phyloP scores from a whole-genome alignment of 2,888 invertebrate species.

The Trachelus troglodyta region DNA sequence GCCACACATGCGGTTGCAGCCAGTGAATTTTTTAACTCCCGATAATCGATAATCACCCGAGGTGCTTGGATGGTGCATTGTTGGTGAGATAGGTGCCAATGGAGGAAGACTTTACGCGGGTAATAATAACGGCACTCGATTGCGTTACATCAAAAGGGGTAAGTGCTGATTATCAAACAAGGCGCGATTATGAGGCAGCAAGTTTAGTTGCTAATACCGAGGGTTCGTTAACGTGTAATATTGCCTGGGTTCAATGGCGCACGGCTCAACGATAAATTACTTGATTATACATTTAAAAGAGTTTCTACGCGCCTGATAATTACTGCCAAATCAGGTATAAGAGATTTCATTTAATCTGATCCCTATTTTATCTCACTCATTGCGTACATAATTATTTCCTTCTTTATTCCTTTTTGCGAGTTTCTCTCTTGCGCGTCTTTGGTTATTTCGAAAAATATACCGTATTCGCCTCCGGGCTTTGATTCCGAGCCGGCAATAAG shows the following conservation, averaged over 20 bases:
- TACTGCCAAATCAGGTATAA: too few species aligned
- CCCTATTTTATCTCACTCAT: background rate
- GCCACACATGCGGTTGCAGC: background rate
- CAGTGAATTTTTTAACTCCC: background rate
- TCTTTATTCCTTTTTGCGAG: background rate
- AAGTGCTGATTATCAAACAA: conserved; percentile 33
- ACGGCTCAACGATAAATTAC: background rate
- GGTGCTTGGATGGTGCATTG: conserved; percentile 23
- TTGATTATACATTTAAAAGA: background rate
- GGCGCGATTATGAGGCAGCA: background rate
- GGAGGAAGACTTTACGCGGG: conserved; percentile 39
- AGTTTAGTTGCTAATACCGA: too few species aligned
- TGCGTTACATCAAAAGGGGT: conserved; percentile 20
- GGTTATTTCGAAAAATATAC: background rate
- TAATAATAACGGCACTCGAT: conserved; percentile 26
- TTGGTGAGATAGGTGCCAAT: conserved; percentile 38
- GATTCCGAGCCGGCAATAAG: background rate
- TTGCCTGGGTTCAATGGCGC: background rate
- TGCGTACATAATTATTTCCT: background rate
- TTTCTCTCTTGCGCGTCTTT: too few species aligned
- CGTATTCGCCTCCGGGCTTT: background rate
- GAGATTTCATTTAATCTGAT: background rate
- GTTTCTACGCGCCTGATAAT: background rate
- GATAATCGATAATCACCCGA: conserved; percentile 41
- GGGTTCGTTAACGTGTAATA: background rate